phyloP scores from a whole-genome alignment of 2,888 invertebrate species.

The Scaptomyza parva region DNA sequence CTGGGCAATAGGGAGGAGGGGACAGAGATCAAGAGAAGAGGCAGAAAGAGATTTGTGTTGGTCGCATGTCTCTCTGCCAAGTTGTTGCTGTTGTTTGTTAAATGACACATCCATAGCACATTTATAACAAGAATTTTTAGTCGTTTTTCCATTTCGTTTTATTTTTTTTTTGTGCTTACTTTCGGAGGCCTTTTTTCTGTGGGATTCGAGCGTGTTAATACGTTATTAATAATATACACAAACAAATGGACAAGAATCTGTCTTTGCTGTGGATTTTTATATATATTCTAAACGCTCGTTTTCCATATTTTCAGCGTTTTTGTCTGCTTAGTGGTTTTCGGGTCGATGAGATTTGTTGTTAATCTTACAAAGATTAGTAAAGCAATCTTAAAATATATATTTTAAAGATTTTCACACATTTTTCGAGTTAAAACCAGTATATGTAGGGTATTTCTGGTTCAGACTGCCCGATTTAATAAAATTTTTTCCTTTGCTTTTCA shows the following conservation, averaged over 20 bases:
- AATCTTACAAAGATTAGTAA: too few relatives aligned
- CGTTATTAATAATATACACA: conserved; percentile 71
- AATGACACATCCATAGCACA: conserved; percentile 73
- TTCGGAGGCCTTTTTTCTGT: conserved; percentile 20
- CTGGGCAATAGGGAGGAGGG: background rate
- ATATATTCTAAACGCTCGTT: conserved; percentile 41
- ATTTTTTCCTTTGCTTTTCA: background rate
- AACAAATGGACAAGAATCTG: conserved; percentile 51
- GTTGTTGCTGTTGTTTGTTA: conserved; percentile 44
- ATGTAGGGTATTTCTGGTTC: background rate
- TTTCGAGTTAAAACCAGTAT: too few relatives aligned
- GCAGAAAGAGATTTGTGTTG: conserved; percentile 57
- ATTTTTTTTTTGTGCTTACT: conserved; percentile 9
- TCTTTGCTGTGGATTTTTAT: conserved; percentile 39
- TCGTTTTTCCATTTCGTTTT: conserved; percentile 38
- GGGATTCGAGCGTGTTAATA: conserved; percentile 68
- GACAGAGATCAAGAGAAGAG: conserved; percentile 31
- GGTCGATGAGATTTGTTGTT: background rate
- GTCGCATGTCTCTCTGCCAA: conserved; percentile 56
- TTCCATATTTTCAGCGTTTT: conserved; percentile 38
- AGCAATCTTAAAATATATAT: too few relatives aligned
- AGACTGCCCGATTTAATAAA: background rate
- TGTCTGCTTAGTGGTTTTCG: conserved; percentile 22
- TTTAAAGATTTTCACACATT: too few relatives aligned
- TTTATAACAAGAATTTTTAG: conserved; percentile 59